A percentile compares a stretch with the other conserved stretches of the same genome.
Evolutionary conservation across 2,797 vertebrate genomes (phyloP).

Genomic region (Microctenopoma steveboyesi): DNA sequence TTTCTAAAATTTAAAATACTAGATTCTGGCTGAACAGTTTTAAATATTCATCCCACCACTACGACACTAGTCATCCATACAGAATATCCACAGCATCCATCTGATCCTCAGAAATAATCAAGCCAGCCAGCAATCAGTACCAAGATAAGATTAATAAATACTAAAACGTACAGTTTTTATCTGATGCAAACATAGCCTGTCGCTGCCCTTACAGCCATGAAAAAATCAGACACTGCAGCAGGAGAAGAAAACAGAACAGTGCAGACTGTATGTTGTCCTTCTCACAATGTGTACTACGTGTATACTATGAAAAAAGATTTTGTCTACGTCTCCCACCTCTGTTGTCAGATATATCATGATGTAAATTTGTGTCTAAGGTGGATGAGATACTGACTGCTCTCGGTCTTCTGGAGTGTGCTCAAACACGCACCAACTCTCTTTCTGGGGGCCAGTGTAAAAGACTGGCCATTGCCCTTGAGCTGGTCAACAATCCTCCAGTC

Average conservation of each 20-base stretch:
- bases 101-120: not conserved
- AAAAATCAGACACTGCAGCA: not conserved
- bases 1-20: not conserved
- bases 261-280: not conserved
- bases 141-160: no score
- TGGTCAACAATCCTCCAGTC: constrained; percentile 98
- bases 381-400: constrained; percentile 96
- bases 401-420: constrained; percentile 92
- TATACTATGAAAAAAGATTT: not conserved
- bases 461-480: constrained; percentile 94
- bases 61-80: not conserved
- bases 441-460: constrained; percentile 96
- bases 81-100: no score
- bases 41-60: no score
- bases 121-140: no score
- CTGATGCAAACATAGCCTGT: not conserved
- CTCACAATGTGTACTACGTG: not conserved
- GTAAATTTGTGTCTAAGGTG: constrained; percentile 82
- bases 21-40: not conserved
- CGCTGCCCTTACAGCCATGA: not conserved
- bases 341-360: not conserved
- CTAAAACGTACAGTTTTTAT: not conserved
- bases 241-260: not conserved
- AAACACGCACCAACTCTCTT: constrained; percentile 91
- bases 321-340: not conserved